These are phyloP conservation scores for Spodoptera littoralis DNA, from an alignment of 2,888 invertebrate species.

Conservation along the genomic window DNA sequence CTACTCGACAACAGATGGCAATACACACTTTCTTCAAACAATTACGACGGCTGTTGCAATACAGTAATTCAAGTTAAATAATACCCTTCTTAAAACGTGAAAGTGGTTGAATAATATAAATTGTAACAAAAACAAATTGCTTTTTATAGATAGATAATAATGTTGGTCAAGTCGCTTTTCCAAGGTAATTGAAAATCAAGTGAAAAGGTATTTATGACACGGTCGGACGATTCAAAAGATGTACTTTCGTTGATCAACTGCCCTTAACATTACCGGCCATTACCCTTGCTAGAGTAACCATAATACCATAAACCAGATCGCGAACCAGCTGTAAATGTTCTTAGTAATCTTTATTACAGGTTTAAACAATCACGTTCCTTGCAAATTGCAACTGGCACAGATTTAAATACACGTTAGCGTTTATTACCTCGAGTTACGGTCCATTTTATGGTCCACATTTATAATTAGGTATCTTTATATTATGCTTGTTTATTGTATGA, in stretches of 20 bases:
- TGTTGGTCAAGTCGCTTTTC: conserved; percentile 37
- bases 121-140: conserved; percentile 30
- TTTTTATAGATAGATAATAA: conserved; percentile 26
- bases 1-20: conserved; percentile 51
- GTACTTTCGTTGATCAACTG: conserved; percentile 67
- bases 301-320: conserved; percentile 31
- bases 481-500: no score
- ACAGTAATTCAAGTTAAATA: conserved; percentile 35
- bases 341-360: conserved; percentile 31
- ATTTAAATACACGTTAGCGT: conserved; percentile 9
- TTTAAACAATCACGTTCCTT: conserved; percentile 28
- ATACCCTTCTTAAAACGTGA: conserved; percentile 24
- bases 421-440: background rate
- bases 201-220: conserved; percentile 73
- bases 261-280: conserved; percentile 72
- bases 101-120: conserved; percentile 44
- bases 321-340: conserved; percentile 24
- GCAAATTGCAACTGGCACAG: conserved; percentile 25
- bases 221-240: conserved; percentile 68
- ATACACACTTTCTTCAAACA: conserved; percentile 5
- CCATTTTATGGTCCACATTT: background rate
- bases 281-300: conserved; percentile 50
- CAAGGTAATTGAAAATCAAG: conserved; percentile 73
- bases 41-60: conserved; percentile 14
- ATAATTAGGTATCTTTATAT: no score